These are phyloP conservation scores for Oreochromis tanganicae DNA, from an alignment of 2,113 vertebrate species.

Conservation along the genomic window DNA sequence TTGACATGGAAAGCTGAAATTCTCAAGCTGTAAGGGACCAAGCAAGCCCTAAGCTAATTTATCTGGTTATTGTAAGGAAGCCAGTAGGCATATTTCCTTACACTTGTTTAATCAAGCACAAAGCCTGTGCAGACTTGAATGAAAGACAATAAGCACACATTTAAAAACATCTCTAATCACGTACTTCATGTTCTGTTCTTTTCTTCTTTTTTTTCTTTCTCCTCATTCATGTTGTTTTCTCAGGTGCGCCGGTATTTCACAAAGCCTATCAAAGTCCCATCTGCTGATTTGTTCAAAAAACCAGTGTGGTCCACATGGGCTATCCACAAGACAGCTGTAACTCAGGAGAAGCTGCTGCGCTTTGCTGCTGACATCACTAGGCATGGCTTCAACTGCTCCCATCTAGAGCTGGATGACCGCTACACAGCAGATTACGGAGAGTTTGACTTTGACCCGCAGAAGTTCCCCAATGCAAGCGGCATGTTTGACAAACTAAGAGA, in stretches of 20 bases:
- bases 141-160: not conserved
- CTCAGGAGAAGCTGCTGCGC: conserved; percentile 79
- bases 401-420: conserved; percentile 85
- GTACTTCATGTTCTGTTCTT: not conserved
- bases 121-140: not conserved
- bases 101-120: not conserved
- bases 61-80: not conserved
- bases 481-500: conserved; percentile 80
- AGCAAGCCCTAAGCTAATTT: not conserved
- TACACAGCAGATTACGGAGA: conserved; percentile 84
- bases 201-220: accelerated
- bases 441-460: conserved; percentile 83
- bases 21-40: not conserved
- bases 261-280: conserved; percentile 83
- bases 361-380: conserved; percentile 77
- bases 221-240: not conserved
- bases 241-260: conserved; percentile 84
- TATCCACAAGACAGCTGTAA: conserved; percentile 73
- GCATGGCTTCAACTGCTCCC: conserved; percentile 82
- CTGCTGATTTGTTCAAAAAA: conserved; percentile 76
- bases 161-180: not conserved
- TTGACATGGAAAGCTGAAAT: not conserved
- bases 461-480: conserved; percentile 81
- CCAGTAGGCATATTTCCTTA: not conserved
- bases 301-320: conserved; percentile 90